phyloP scores from a whole-genome alignment of 2,888 invertebrate species.

The Dexiosoma caninum region DNA sequence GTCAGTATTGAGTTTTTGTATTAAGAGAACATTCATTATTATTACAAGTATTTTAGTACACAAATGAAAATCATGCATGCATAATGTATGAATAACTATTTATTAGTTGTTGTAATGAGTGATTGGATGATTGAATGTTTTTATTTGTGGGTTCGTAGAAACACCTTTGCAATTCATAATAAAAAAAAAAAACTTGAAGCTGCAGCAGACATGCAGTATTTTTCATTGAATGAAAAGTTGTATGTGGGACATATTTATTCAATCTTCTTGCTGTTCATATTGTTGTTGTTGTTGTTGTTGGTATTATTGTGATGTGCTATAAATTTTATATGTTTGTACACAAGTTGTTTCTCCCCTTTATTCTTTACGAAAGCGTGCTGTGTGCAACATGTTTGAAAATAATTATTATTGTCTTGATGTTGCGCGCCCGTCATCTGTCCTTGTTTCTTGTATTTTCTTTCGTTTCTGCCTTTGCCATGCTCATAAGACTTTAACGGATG shows the following conservation, averaged over 20 bases:
- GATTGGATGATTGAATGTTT: background rate
- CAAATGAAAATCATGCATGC: background rate
- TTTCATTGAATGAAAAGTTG: slow-evolving; percentile 1
- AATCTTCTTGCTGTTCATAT: slow-evolving; percentile 1
- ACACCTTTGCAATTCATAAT: slow-evolving; percentile 50
- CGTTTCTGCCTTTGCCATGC: background rate
- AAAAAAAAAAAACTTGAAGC: background rate
- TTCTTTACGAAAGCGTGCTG: slow-evolving; percentile 56
- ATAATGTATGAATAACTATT: background rate
- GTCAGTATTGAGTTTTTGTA: slow-evolving; percentile 6
- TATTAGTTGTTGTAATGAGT: background rate
- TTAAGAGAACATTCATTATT: slow-evolving; percentile 24
- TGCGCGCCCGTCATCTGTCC: background rate
- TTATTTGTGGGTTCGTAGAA: slow-evolving; percentile 1
- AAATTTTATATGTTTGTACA: slow-evolving; percentile 39
- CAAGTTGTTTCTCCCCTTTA: background rate
- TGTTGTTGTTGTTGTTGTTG: slow-evolving; percentile 1
- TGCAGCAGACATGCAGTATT: slow-evolving; percentile 35
- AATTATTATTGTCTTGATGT: slow-evolving; percentile 18
- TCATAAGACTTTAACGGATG: slow-evolving; percentile 59
- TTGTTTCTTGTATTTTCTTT: background rate
- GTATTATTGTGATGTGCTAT: slow-evolving; percentile 26
- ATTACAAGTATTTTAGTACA: background rate
- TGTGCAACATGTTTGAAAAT: slow-evolving; percentile 58
- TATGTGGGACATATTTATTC: slow-evolving; percentile 41